Percentiles rank a stretch among this genome's conserved stretches.
Conservation (phyloP, 2,888 invertebrate genomes). For the Polylopha cassiicola region DNA sequence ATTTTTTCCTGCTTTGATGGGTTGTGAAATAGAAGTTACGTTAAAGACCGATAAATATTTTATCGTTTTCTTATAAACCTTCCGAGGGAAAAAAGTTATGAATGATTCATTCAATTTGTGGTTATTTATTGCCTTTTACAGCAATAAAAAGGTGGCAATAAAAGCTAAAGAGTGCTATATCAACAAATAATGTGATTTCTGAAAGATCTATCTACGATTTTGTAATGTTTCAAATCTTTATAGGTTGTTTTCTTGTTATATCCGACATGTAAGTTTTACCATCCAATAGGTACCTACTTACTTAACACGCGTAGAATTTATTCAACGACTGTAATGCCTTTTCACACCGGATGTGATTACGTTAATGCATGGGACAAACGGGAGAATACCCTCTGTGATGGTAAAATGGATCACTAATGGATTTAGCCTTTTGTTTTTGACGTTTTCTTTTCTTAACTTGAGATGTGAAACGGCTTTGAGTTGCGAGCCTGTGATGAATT, state of each 20-base stretch:
- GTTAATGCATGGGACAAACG: slow-evolving; percentile 17
- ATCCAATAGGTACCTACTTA: too few relatives aligned
- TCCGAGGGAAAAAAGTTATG: neutral
- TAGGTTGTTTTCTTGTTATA: too few relatives aligned
- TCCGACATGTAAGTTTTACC: too few relatives aligned
- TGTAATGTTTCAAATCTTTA: too few relatives aligned
- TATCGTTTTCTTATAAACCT: slow-evolving; percentile 6
- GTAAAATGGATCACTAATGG: slow-evolving; percentile 19
- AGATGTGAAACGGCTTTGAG: neutral
- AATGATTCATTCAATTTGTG: slow-evolving; percentile 12
- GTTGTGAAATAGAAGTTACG: neutral
- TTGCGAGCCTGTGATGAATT: neutral
- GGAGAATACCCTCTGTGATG: slow-evolving; percentile 7
- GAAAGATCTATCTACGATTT: too few relatives aligned
- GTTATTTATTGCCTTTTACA: slow-evolving; percentile 5
- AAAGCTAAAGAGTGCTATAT: too few relatives aligned
- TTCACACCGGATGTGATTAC: slow-evolving; percentile 10
- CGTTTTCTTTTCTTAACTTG: slow-evolving; percentile 2
- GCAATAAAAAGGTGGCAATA: neutral
- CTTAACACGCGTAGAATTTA: too few relatives aligned
- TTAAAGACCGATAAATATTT: slow-evolving; percentile 4
- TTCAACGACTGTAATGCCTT: too few relatives aligned
- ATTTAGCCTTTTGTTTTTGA: slow-evolving; percentile 17
- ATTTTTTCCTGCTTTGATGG: too few relatives aligned
- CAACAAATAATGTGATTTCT: too few relatives aligned